These are phyloP conservation scores for Xenotilapia caudafasciata DNA, from an alignment of 2,113 vertebrate species.

Conservation along the genomic window DNA sequence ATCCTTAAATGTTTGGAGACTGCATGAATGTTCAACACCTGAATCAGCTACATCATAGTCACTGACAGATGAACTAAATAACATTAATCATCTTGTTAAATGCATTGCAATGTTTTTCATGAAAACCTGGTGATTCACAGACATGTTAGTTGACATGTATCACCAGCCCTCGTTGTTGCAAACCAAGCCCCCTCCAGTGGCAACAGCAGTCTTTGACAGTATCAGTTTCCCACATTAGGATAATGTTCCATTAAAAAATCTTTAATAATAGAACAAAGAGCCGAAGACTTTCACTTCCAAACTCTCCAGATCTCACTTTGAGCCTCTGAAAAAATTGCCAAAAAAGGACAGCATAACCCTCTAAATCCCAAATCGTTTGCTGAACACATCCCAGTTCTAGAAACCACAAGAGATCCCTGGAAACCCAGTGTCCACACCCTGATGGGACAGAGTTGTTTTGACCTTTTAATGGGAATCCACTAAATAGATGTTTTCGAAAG, in stretches of 20 bases:
- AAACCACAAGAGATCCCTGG: neutral
- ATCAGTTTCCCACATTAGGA: neutral
- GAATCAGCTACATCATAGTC: neutral
- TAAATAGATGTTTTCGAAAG: neutral
- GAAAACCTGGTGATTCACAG: neutral
- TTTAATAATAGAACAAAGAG: neutral
- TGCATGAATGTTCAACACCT: neutral
- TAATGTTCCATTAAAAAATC: neutral
- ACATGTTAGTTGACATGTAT: neutral
- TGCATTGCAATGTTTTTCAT: neutral
- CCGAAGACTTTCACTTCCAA: neutral
- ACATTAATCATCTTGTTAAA: neutral
- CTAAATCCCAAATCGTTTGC: neutral
- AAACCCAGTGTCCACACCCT: neutral
- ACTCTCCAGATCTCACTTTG: neutral
- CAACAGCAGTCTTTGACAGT: neutral
- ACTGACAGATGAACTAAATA: neutral
- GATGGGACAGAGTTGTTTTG: neutral
- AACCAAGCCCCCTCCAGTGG: neutral
- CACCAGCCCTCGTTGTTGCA: neutral
- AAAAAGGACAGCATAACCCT: neutral
- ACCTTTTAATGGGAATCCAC: neutral
- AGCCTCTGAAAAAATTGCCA: neutral
- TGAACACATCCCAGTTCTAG: neutral
- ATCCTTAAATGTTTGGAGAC: neutral